phyloP scores from a whole-genome alignment of 2,888 invertebrate genomes.

The Cataglyphis rosenhaueri region DNA sequence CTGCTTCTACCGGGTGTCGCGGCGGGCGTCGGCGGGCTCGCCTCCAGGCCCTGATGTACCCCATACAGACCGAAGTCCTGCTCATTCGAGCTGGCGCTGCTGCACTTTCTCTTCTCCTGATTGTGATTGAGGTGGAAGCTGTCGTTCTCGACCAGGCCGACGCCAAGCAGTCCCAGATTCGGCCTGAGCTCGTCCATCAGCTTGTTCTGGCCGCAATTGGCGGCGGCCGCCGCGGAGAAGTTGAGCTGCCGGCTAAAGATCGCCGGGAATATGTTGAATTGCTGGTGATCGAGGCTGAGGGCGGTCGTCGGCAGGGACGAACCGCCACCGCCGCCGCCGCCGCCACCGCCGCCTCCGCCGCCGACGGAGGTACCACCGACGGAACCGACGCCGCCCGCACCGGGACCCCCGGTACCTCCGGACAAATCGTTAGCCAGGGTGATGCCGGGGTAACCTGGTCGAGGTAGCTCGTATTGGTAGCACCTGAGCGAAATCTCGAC shows the following conservation, averaged over 20 bases:
- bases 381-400: conserved; percentile 91
- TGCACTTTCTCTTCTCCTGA: conserved; percentile 90
- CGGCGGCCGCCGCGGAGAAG: conserved; percentile 88
- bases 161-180: conserved; percentile 92
- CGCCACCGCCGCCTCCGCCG: conserved; percentile 86
- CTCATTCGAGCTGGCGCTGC: conserved; percentile 92
- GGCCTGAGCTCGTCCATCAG: conserved; percentile 95
- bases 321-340: conserved; percentile 88
- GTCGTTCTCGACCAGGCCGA: conserved; percentile 93
- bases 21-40: conserved; percentile 84
- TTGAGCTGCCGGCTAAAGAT: conserved; percentile 96
- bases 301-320: conserved; percentile 86
- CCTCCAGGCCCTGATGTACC: conserved; percentile 86
- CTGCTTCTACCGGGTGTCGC: conserved; percentile 83
- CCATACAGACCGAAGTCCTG: conserved; percentile 97
- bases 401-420: conserved; percentile 86
- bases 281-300: conserved; percentile 89
- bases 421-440: conserved; percentile 85
- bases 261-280: conserved; percentile 96
- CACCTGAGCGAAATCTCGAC: conserved; percentile 44
- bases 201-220: conserved; percentile 90
- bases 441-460: conserved; percentile 83
- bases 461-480: conserved; percentile 68
- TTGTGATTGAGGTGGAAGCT: conserved; percentile 87
- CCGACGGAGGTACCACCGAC: conserved; percentile 91